Evolutionary conservation across 2,888 invertebrate genomes (phyloP).

Genomic region (Emesis russula): DNA sequence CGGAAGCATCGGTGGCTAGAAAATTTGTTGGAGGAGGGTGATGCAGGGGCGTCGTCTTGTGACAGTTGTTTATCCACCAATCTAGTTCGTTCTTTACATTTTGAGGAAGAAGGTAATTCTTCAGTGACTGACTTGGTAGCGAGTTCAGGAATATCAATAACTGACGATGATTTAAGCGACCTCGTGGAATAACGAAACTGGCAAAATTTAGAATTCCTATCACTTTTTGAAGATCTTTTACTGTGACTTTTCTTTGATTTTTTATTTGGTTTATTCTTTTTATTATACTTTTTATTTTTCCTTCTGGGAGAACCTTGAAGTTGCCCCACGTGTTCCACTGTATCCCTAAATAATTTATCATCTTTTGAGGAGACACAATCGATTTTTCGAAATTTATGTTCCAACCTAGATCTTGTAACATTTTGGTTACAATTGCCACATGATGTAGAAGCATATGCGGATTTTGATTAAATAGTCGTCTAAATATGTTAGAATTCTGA

Average conservation of each 20-base stretch:
- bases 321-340: too few species aligned
- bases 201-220: conserved; percentile 83
- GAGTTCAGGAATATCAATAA: conserved; percentile 60
- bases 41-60: conserved; percentile 50
- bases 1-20: conserved; percentile 81
- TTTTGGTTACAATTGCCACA: background rate
- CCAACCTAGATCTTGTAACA: too few species aligned
- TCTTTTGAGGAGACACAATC: too few species aligned
- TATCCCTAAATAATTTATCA: conserved; percentile 18
- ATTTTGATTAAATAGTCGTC: too few species aligned
- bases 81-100: conserved; percentile 41
- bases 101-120: conserved; percentile 31
- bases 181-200: conserved; percentile 80
- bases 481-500: too few species aligned
- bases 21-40: conserved; percentile 67
- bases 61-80: conserved; percentile 79
- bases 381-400: too few species aligned
- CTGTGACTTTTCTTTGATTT: conserved; percentile 15
- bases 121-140: conserved; percentile 25
- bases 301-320: too few species aligned
- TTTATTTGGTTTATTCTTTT: conserved; percentile 37
- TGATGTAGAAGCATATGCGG: too few species aligned
- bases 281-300: conserved; percentile 43
- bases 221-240: conserved; percentile 78
- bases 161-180: conserved; percentile 77